Evolutionary conservation across 2,888 invertebrate genomes (phyloP), one percentile per base, ranked within the genome.

Genomic region (Pandemis heparana): DNA sequence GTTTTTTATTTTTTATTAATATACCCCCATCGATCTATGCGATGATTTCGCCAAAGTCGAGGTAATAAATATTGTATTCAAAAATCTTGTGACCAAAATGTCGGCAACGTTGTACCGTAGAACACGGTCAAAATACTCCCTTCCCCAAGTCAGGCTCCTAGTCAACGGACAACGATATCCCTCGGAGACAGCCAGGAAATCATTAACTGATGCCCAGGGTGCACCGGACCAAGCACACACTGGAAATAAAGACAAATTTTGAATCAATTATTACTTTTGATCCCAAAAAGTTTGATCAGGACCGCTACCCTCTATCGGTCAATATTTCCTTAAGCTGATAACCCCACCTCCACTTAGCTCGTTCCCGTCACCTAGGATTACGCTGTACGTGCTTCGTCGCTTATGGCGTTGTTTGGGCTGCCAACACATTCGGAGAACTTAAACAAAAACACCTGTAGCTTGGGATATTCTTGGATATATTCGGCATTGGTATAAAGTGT

Each of bases 341-440:
- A 62, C 41, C 18, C 62, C n/a, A 48, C n/a, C 5, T 56, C 5
- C 23, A 23, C 23, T 56, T 56, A 23, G 56, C 23, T 23, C 56
- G 53, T 14, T 18, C 53, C 18, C 41, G n/a, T 61, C 61, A 38
- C 41, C 61, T 61, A 6, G 51, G 38, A 65, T 65, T 65, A 65
- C 51, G 38, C 38, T 23, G 65, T 51, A 65, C 48, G 51, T 65
- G 65, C 51, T 23, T 46, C 46, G 60, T 5, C 60, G 63, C 63
- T 65, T 10, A 9, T 38, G 38, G 16, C 38, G n/a, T n/a, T 23
- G 32, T 43, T 32, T 46, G n/a, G 48, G 43, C 14, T 18, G 32
- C 48, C 14, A 38, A 48, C 48, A 64, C 63, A 43, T 63, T 46
- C 32, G n/a, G 5, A 12, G 48, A 43, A 48, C 48, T 64, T 32